Base-by-base conservation (phyloP, 2,888 invertebrate species). In the Sycophila texana region DNA sequence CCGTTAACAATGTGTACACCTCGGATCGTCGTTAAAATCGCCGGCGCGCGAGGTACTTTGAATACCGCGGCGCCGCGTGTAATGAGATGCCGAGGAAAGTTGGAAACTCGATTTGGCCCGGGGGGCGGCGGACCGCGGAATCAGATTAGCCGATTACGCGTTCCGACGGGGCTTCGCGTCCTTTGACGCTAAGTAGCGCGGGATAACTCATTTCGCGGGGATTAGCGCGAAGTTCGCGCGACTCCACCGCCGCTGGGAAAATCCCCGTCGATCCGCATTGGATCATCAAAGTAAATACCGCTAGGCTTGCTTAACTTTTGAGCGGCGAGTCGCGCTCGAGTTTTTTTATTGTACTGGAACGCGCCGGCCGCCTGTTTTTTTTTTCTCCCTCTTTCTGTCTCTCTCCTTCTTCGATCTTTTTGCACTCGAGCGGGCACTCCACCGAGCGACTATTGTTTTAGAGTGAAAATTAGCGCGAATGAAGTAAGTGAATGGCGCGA, bases 61-160 rank as follows among this genome's bases (percentile, higher is more conserved):
- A 55, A 68, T 61, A 75, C 68, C 58, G 51, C 60, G 51, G 5
- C 26, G 14, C 4, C 16, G 39, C 49, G n/a, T 57, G 77, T 74
- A 80, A 80, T 70, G 76, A 74, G 77, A 77, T 47, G 63, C 55
- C 16, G 75, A 67, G 57, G 57, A 55, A 75, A 80, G 74, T 77
- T 73, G 53, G 68, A 74, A 80, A 80, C 74, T 80, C 73, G 70
- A 80, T 74, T 74, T 74, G 16, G 39, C 51, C 26, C 16, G 65
- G 70, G 49, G 51, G 51, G 58, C n/a, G 22, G 22, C 58, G 22
- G 22, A 39, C 20, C 60, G 70, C 74, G 39, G 58, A 77, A 77
- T 80, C 58, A 61, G 80, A 80, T 80, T 74, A 77, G 73, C 58
- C 77, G 79, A 79, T 79, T 79, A 72, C 75, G 26, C 26, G 66